Percentiles rank a stretch among this genome's conserved stretches.
Conservation (phyloP, 2,888 invertebrate genomes). For the Axea sp. region DNA sequence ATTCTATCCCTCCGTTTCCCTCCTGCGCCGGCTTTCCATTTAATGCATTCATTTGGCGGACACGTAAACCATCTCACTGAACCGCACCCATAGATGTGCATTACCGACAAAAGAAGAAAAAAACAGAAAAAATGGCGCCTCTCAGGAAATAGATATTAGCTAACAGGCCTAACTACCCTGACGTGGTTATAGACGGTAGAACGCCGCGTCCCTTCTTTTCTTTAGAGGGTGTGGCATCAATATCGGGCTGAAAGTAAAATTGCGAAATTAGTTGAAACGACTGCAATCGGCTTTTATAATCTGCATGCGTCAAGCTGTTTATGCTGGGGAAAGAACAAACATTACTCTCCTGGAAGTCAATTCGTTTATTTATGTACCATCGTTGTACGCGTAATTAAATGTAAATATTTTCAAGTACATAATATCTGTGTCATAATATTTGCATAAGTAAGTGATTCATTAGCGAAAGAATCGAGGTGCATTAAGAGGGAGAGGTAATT, state of each 20-base stretch:
- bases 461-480: conserved; percentile 51
- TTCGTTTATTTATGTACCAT: conserved; percentile 46
- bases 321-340: conserved; percentile 54
- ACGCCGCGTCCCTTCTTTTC: conserved; percentile 43
- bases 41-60: conserved; percentile 51
- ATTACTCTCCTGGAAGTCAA: conserved; percentile 44
- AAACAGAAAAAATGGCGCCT: conserved; percentile 70
- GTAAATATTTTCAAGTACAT: conserved; percentile 58
- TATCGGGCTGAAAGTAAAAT: conserved; percentile 68
- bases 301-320: conserved; percentile 55
- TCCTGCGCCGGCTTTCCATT: conserved; percentile 6
- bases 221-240: conserved; percentile 71
- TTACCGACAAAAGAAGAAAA: conserved; percentile 57
- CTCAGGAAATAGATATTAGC: conserved; percentile 77
- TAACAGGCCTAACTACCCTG: conserved; percentile 72
- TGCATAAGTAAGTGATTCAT: conserved; percentile 60
- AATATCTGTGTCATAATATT: conserved; percentile 60
- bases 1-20: too few species aligned
- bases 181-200: conserved; percentile 66
- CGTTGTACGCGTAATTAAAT: conserved; percentile 57
- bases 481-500: conserved; percentile 44
- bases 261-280: conserved; percentile 71
- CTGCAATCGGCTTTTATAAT: conserved; percentile 52
- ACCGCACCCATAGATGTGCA: conserved; percentile 69
- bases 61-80: conserved; percentile 60